Base-by-base conservation (phyloP, 1,140 invertebrate species). In the Monochamus saltuarius region DNA sequence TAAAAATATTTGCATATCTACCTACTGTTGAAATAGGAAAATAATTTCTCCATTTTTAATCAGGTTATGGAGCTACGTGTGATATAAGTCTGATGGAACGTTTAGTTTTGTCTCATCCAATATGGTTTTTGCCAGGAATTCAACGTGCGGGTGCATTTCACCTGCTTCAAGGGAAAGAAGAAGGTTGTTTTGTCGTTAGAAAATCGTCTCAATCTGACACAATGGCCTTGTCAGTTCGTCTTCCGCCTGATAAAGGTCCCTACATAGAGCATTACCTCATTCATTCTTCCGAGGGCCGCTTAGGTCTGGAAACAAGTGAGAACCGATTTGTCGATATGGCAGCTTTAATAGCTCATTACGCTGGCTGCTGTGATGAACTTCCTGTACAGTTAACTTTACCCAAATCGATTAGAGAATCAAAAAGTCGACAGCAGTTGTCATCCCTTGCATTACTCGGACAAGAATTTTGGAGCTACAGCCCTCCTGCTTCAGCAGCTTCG, bases 231-330 rank as follows among this genome's bases (percentile, higher is more conserved):
- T 95, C 93, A 22, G 93, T 97, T 17, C 86, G 94, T 45, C 79
- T 97, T 65, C 92, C 92, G 1, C 83, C 85, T 17, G 88, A 90
- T 68, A 91, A 89, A 68, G 91, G 91, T 6, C 90, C 92, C 6
- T 92, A 94, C 76, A 94, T 97, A 62, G 94, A 97, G 73, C 95
- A 98, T 78, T 98, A 97, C 80, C 83, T 98, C 57, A 94, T 98
- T 46, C 93, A 97, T 75, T 87, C 89, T 10, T 84, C 86, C 52
- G 85, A 85, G 49, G 85, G 89, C 51, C 85, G 89, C 61, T 83
- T 96, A 59, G 90, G 91, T 45, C 82, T 98, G 59, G 94, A 98
- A 79, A 95, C 93, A 54, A 97, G 94, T 11, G 89, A 92, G 68
- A 94, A 96, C 79, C 87, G 89, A 64, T 98, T 97, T 76, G 88